These are phyloP conservation scores for Paratilapia polleni DNA, from an alignment of 2,113 vertebrate species.

Conservation along the genomic window DNA sequence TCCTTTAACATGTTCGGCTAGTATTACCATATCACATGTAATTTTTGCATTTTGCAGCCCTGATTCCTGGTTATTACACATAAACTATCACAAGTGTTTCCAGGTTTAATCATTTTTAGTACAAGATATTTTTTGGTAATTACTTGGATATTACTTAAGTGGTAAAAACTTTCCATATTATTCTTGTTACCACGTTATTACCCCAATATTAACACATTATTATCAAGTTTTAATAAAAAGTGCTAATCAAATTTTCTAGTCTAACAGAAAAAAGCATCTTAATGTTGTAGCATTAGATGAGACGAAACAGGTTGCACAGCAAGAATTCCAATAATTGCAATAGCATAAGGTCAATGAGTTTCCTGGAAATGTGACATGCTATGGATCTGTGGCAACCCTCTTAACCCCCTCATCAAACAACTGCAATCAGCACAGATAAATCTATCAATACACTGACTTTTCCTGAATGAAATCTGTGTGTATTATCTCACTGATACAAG, in stretches of 20 bases:
- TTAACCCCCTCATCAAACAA: slow-evolving; percentile 17
- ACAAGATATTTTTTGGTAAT: not conserved
- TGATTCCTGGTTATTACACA: too few relatives aligned
- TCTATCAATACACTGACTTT: not conserved
- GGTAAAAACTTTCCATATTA: too few relatives aligned
- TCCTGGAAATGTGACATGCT: slow-evolving; percentile 31
- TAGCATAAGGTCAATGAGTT: slow-evolving; percentile 39
- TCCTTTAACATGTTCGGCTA: too few relatives aligned
- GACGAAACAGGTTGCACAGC: not conserved
- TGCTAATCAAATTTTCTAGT: not conserved
- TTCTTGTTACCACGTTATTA: not conserved
- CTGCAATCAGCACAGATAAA: not conserved
- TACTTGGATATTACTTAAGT: not conserved
- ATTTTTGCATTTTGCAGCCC: too few relatives aligned
- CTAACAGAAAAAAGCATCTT: slow-evolving; percentile 18
- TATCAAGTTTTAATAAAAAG: not conserved
- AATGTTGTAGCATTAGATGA: slow-evolving; percentile 18
- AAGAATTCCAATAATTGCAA: slow-evolving; percentile 31
- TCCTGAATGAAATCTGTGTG: not conserved
- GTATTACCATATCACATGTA: too few relatives aligned
- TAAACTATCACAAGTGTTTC: too few relatives aligned
- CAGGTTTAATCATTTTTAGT: not conserved
- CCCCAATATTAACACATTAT: not conserved
- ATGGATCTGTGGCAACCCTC: slow-evolving; percentile 25
- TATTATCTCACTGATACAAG: not conserved